phyloP scores from a whole-genome alignment of 2,888 invertebrate genomes.

The Xanthia icteritia region DNA sequence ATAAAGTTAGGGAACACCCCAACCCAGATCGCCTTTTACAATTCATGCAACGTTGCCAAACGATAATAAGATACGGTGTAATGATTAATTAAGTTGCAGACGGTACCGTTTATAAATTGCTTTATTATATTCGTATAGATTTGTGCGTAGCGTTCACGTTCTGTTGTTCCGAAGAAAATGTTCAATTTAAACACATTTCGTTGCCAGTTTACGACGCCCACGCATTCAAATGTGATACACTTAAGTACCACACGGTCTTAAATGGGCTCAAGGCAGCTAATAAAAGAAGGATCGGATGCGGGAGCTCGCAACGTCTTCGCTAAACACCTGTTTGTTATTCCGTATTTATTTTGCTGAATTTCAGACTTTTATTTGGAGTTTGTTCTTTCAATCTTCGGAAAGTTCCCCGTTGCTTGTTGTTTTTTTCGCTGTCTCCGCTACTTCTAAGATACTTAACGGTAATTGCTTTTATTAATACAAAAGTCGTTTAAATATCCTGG shows the following conservation, averaged over 20 bases:
- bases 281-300: constrained; percentile 71
- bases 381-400: constrained; percentile 60
- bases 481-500: constrained; percentile 14
- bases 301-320: constrained; percentile 66
- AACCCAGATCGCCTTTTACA: constrained; percentile 40
- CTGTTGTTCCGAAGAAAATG: constrained; percentile 62
- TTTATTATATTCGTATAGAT: constrained; percentile 51
- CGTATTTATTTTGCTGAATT: constrained; percentile 65
- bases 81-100: constrained; percentile 60
- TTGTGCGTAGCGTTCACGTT: constrained; percentile 31
- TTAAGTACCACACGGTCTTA: constrained; percentile 68
- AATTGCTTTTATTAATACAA: constrained; percentile 59
- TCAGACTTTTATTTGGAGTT: constrained; percentile 54
- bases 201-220: constrained; percentile 68
- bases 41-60: constrained; percentile 64
- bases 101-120: constrained; percentile 51
- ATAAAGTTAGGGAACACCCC: constrained; percentile 50
- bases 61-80: constrained; percentile 43
- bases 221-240: constrained; percentile 70
- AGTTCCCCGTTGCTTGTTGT: constrained; percentile 46
- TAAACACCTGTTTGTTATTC: constrained; percentile 76
- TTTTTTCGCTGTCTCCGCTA: constrained; percentile 43
- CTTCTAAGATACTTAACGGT: constrained; percentile 45
- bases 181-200: constrained; percentile 71
- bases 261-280: constrained; percentile 74